phyloP scores from a whole-genome alignment of 2,888 invertebrate species.

The Sinopyrophorus schimmeli region DNA sequence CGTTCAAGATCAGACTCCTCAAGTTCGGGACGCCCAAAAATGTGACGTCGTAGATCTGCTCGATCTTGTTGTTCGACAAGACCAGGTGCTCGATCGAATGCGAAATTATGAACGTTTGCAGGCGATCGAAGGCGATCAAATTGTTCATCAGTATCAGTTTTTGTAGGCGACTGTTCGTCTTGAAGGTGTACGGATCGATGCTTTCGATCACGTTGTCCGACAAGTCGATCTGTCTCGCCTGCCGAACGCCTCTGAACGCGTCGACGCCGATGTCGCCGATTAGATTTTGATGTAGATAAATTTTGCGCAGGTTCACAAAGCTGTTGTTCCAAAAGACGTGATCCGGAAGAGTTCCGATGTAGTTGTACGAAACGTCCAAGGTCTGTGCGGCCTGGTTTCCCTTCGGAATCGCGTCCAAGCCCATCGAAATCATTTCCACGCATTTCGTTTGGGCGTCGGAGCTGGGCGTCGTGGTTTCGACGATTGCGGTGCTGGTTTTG shows the following conservation, averaged over 20 bases:
- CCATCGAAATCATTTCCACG: constrained; percentile 15
- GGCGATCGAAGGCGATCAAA: constrained; percentile 43
- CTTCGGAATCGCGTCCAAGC: constrained; percentile 39
- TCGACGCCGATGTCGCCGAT: constrained; percentile 43
- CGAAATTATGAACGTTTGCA: constrained; percentile 47
- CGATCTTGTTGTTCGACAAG: constrained; percentile 48
- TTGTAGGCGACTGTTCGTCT: constrained; percentile 44
- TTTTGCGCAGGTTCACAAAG: constrained; percentile 43
- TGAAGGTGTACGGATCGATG: constrained; percentile 47
- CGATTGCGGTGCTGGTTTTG: no score
- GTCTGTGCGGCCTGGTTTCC: constrained; percentile 39
- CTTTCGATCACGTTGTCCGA: constrained; percentile 48
- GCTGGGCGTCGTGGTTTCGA: no score
- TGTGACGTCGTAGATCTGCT: constrained; percentile 48
- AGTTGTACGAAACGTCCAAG: constrained; percentile 48
- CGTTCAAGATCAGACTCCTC: constrained; percentile 46
- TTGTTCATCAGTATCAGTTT: constrained; percentile 49
- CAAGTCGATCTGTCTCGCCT: constrained; percentile 45
- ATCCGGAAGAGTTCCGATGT: constrained; percentile 41
- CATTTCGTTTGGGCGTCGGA: no score
- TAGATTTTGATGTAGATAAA: constrained; percentile 48
- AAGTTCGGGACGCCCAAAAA: constrained; percentile 49
- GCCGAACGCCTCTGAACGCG: constrained; percentile 48
- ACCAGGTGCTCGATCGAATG: constrained; percentile 46
- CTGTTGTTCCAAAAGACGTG: constrained; percentile 46